These are phyloP conservation scores for Ciona savignyi DNA, from an alignment of 23 tunicate species.

Conservation along the genomic window DNA sequence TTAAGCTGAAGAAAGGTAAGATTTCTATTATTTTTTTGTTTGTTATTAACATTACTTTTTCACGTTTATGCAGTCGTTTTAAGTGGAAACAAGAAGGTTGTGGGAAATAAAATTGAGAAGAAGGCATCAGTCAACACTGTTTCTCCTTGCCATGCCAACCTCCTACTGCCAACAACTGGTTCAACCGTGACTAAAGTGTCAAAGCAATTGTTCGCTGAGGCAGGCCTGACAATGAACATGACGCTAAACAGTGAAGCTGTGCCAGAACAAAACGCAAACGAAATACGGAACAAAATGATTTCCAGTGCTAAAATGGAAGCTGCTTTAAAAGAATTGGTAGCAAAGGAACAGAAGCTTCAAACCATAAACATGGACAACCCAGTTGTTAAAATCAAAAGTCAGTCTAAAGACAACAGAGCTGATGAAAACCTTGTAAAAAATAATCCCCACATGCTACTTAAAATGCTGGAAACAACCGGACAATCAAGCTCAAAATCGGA, in stretches of 20 bases:
- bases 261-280: slow-evolving; percentile 5
- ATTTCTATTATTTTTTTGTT: background rate
- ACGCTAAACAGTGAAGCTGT: slow-evolving; percentile 9
- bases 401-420: background rate
- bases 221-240: slow-evolving; percentile 30
- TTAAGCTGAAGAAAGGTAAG: slow-evolving; percentile 77
- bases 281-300: slow-evolving; percentile 21
- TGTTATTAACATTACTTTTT: background rate
- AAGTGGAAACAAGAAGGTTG: slow-evolving; percentile 7
- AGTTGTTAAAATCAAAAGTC: background rate
- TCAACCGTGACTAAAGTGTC: slow-evolving; percentile 1
- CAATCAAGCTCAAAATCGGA: background rate
- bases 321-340: background rate
- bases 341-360: background rate
- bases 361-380: background rate
- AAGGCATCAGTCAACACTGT: background rate
- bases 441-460: background rate
- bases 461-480: background rate
- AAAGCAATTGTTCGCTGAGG: slow-evolving; percentile 12
- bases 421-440: background rate
- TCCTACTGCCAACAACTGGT: background rate
- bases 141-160: background rate
- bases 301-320: slow-evolving; percentile 24
- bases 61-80: slow-evolving; percentile 7
- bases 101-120: slow-evolving; percentile 6